A percentile compares a stretch with the other conserved stretches of the same genome.
These are phyloP conservation scores for Cheirogaleus major DNA, from an alignment of 2,797 vertebrate genomes.

Conservation along the genomic window DNA sequence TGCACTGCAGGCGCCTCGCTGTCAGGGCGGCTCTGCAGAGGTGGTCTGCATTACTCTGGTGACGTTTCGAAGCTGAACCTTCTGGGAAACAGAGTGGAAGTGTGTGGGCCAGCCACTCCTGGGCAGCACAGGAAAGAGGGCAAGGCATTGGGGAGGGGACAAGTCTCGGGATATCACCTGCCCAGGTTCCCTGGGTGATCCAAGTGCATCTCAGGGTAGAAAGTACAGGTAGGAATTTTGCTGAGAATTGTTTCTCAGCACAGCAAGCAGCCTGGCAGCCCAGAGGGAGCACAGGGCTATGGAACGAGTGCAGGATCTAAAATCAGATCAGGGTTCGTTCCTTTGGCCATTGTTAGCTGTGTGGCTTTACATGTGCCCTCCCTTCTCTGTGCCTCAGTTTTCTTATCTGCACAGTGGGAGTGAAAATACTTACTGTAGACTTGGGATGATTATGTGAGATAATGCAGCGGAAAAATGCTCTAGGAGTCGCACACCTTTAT, in stretches of 20 bases:
- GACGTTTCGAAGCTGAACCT: not conserved
- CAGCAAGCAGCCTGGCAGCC: not conserved
- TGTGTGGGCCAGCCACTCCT: rapidly evolving
- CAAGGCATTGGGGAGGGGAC: rapidly evolving
- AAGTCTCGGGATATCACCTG: not conserved
- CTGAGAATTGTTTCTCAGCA: not conserved
- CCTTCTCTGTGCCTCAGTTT: not conserved
- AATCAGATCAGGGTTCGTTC: not conserved
- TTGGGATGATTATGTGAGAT: not conserved
- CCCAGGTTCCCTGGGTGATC: not conserved
- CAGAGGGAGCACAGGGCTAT: rapidly evolving
- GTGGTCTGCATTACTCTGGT: not conserved
- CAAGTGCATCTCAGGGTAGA: not conserved
- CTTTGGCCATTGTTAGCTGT: not conserved
- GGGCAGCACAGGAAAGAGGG: not conserved
- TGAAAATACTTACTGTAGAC: not conserved
- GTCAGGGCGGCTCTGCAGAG: not conserved
- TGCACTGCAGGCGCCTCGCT: not conserved
- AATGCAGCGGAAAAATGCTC: rapidly evolving
- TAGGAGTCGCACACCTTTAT: rapidly evolving
- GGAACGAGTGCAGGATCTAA: not conserved
- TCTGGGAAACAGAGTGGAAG: not conserved
- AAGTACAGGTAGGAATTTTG: not conserved
- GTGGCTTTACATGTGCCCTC: not conserved
- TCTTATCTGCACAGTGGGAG: not conserved